Evolutionary conservation across 2,113 vertebrate genomes (phyloP).

Genomic region (Narcine bancroftii): DNA sequence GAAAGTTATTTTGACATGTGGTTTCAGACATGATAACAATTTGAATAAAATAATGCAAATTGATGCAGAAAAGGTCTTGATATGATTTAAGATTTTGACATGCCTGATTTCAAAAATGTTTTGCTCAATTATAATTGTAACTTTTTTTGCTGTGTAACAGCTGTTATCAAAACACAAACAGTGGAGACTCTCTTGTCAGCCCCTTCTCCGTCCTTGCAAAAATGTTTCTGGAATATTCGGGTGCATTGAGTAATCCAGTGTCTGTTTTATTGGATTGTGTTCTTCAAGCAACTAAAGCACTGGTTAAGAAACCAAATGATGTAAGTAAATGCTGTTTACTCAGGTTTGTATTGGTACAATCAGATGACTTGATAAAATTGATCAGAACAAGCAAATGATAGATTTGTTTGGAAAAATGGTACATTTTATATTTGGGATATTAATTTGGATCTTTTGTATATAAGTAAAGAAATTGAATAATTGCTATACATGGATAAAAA

Average conservation of each 20-base stretch:
- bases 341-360: too few species aligned
- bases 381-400: background rate
- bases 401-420: background rate
- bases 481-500: background rate
- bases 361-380: too few species aligned
- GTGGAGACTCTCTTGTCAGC: background rate
- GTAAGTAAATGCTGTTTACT: too few species aligned
- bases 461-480: background rate
- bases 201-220: conserved; percentile 21
- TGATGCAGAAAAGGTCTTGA: too few species aligned
- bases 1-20: background rate
- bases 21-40: background rate
- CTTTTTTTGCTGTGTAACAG: background rate
- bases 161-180: background rate
- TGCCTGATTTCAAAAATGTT: background rate
- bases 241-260: background rate
- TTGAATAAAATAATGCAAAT: background rate
- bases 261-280: conserved; percentile 27
- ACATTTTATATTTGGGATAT: background rate
- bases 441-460: background rate
- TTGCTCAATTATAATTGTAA: background rate
- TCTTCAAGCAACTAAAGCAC: conserved; percentile 23
- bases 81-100: background rate
- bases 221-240: conserved; percentile 18
- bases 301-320: conserved; percentile 30